Conservation (phyloP, 2,797 vertebrate species). For the Numenius phaeopus region DNA sequence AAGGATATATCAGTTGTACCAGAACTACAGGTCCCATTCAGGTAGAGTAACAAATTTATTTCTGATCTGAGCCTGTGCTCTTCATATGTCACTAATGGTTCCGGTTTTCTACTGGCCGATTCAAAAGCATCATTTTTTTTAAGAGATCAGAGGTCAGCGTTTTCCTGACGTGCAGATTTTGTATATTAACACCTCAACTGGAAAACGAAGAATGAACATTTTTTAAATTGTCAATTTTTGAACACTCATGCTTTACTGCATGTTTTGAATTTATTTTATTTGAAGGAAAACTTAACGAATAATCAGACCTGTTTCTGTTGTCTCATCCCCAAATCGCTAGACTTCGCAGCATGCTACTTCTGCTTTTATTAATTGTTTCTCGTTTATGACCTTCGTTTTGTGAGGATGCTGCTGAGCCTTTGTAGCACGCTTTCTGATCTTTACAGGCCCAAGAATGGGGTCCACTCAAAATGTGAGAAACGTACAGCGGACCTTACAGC, state of each 20-base stretch:
- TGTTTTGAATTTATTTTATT: background rate
- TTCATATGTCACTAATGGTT: background rate
- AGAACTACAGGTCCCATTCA: constrained; percentile 87
- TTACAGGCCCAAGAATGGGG: background rate
- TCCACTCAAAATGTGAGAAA: background rate
- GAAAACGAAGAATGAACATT: background rate
- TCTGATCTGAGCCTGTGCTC: background rate
- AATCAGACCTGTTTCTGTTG: background rate
- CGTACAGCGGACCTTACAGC: background rate
- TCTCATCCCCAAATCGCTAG: background rate
- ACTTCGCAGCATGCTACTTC: background rate
- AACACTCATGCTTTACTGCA: background rate
- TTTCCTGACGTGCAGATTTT: background rate
- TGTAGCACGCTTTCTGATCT: background rate
- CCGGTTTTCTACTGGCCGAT: background rate
- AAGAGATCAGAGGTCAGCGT: background rate
- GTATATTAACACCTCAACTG: background rate
- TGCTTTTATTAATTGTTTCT: background rate
- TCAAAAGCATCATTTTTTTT: background rate
- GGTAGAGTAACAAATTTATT: constrained; percentile 66
- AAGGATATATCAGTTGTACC: constrained; percentile 83
- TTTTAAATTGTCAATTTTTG: background rate
- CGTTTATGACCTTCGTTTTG: background rate
- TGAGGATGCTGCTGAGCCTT: background rate
- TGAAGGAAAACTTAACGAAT: background rate